phyloP scores from a whole-genome alignment of 2,888 invertebrate genomes.

The Parascotia fuliginaria region DNA sequence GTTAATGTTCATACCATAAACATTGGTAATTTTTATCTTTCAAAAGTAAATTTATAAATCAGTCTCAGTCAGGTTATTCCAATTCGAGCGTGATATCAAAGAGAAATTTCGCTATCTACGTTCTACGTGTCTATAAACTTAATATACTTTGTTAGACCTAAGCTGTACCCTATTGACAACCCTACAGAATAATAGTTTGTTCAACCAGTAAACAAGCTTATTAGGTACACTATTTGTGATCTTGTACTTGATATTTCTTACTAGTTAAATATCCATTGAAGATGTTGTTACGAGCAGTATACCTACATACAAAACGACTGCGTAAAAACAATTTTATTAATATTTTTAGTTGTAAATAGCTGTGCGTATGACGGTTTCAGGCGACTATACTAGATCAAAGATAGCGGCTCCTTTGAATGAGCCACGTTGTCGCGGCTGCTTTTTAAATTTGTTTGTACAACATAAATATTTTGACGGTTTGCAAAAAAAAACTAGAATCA shows the following conservation, averaged over 20 bases:
- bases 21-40: too few species aligned
- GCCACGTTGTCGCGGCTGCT: slow-evolving; percentile 64
- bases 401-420: slow-evolving; percentile 69
- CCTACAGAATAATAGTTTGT: slow-evolving; percentile 44
- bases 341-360: slow-evolving; percentile 45
- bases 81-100: too few species aligned
- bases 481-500: slow-evolving; percentile 27
- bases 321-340: slow-evolving; percentile 37
- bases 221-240: slow-evolving; percentile 40
- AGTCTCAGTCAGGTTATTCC: too few species aligned
- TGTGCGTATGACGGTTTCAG: slow-evolving; percentile 52
- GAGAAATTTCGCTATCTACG: too few species aligned
- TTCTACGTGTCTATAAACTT: too few species aligned
- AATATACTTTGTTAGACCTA: neutral
- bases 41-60: too few species aligned
- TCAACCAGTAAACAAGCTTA: slow-evolving; percentile 54
- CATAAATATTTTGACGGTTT: slow-evolving; percentile 41
- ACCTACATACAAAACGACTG: slow-evolving; percentile 12
- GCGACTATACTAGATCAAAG: slow-evolving; percentile 76
- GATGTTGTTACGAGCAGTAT: slow-evolving; percentile 28
- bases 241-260: slow-evolving; percentile 28
- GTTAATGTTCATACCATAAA: too few species aligned
- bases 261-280: slow-evolving; percentile 32
- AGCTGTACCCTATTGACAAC: slow-evolving; percentile 17
- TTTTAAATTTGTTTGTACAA: slow-evolving; percentile 55